These are phyloP conservation scores for Chymomyza amoena DNA, from an alignment of 2,888 invertebrate genomes.

Conservation along the genomic window DNA sequence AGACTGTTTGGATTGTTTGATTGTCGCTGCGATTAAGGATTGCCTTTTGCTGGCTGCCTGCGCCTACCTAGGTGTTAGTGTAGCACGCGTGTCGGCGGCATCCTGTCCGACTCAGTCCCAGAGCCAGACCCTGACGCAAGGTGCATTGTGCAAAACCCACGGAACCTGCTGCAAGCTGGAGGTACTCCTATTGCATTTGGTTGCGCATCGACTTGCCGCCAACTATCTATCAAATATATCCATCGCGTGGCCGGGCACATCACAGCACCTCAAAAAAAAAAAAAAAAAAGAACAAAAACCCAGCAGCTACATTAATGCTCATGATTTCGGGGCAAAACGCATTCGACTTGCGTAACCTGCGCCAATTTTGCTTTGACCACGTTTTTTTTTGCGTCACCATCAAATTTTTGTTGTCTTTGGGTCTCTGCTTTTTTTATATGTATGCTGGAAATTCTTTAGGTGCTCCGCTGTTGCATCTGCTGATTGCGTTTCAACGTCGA, in stretches of 20 bases:
- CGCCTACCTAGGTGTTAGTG: slow-evolving; percentile 17
- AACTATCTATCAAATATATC: slow-evolving; percentile 47
- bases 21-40: slow-evolving; percentile 37
- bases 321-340: slow-evolving; percentile 55
- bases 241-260: slow-evolving; percentile 49
- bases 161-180: slow-evolving; percentile 54
- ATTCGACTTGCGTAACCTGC: slow-evolving; percentile 60
- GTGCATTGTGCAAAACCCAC: slow-evolving; percentile 41
- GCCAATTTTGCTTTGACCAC: slow-evolving; percentile 51
- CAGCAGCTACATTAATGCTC: slow-evolving; percentile 37
- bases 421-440: background rate
- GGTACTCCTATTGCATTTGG: slow-evolving; percentile 27
- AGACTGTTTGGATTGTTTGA: slow-evolving; percentile 44
- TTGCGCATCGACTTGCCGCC: background rate
- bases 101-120: slow-evolving; percentile 27
- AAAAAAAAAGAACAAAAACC: background rate
- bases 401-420: slow-evolving; percentile 20
- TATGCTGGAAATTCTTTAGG: background rate
- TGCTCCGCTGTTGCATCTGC: slow-evolving; percentile 67
- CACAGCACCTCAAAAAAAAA: slow-evolving; percentile 17
- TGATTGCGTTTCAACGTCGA: slow-evolving; percentile 52
- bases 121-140: slow-evolving; percentile 41
- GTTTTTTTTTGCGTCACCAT: slow-evolving; percentile 22
- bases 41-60: slow-evolving; percentile 23
- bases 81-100: slow-evolving; percentile 40